Conservation (phyloP, 2,888 invertebrate species). For the Ctenicera cuprea region DNA sequence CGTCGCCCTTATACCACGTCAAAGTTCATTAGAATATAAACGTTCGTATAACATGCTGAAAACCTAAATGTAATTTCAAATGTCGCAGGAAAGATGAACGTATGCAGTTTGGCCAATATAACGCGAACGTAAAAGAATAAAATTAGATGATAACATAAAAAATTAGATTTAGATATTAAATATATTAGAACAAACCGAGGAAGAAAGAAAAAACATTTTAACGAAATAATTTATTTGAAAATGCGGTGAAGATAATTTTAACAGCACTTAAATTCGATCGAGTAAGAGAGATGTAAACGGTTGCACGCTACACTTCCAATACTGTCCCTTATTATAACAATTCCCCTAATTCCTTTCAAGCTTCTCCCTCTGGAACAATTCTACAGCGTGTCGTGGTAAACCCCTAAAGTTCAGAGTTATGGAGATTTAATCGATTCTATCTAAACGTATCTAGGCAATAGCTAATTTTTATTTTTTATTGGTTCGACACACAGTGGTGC, state of each 20-base stretch:
- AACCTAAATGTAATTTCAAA: neutral
- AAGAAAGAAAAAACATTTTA: too few relatives aligned
- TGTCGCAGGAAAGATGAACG: too few relatives aligned
- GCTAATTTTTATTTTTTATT: neutral
- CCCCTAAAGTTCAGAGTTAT: slow-evolving; percentile 26
- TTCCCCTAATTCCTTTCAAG: slow-evolving; percentile 2
- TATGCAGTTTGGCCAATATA: too few relatives aligned
- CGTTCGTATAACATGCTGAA: neutral
- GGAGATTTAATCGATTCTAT: slow-evolving; percentile 37
- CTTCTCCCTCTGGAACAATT: slow-evolving; percentile 34
- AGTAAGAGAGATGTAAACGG: slow-evolving; percentile 13
- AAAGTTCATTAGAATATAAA: slow-evolving; percentile 1
- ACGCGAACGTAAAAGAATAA: too few relatives aligned
- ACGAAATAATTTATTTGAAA: too few relatives aligned
- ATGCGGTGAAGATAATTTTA: too few relatives aligned
- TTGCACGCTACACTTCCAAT: neutral
- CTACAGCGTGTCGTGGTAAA: slow-evolving; percentile 35
- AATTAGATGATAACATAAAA: too few relatives aligned
- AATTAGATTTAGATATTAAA: too few relatives aligned
- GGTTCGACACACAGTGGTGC: too few relatives aligned
- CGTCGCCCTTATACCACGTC: slow-evolving; percentile 2
- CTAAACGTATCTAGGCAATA: slow-evolving; percentile 2
- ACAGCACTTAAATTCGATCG: too few relatives aligned
- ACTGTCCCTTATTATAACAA: slow-evolving; percentile 11
- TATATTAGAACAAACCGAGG: neutral